Conservation (phyloP, 1,140 invertebrate species). For the Drosophila kurseongensis region DNA sequence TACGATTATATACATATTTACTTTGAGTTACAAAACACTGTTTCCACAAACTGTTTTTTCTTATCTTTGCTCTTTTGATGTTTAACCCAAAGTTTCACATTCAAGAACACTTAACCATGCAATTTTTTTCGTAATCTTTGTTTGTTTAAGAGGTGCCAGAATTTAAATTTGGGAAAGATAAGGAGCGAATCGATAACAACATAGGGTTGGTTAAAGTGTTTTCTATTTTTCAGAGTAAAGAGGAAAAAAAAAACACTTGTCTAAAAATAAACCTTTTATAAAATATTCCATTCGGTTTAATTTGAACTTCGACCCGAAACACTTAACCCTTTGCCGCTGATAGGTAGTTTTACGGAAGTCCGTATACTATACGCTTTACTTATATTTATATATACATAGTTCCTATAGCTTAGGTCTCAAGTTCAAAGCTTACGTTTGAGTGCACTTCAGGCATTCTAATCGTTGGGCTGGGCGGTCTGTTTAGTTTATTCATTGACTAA, state of each 20-base stretch:
- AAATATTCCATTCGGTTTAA: not conserved
- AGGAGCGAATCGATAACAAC: not conserved
- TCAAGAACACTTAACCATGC: not conserved
- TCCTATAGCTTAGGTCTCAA: slow-evolving; percentile 14
- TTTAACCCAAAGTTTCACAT: not conserved
- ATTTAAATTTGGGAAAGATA: slow-evolving; percentile 4
- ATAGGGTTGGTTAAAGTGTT: not conserved
- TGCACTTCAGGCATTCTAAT: slow-evolving; percentile 20
- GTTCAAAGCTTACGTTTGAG: slow-evolving; percentile 34
- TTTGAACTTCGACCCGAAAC: slow-evolving; percentile 4
- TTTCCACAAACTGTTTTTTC: not conserved
- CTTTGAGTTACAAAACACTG: not conserved
- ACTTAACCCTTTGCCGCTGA: slow-evolving; percentile 15
- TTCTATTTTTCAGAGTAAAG: not conserved
- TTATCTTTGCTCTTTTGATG: not conserved
- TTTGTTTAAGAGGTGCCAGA: no score
- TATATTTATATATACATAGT: slow-evolving; percentile 3
- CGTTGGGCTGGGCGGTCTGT: not conserved
- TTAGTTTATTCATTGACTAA: slow-evolving; percentile 13
- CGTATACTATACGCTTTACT: slow-evolving; percentile 3
- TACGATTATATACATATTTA: no score
- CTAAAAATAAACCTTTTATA: not conserved
- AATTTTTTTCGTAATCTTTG: not conserved
- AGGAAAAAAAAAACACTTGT: not conserved
- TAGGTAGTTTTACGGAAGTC: not conserved